A percentile compares a stretch with the other conserved stretches of the same genome.
phyloP scores from a whole-genome alignment of 2,888 invertebrate species.

The Leptopilina drosophilae region DNA sequence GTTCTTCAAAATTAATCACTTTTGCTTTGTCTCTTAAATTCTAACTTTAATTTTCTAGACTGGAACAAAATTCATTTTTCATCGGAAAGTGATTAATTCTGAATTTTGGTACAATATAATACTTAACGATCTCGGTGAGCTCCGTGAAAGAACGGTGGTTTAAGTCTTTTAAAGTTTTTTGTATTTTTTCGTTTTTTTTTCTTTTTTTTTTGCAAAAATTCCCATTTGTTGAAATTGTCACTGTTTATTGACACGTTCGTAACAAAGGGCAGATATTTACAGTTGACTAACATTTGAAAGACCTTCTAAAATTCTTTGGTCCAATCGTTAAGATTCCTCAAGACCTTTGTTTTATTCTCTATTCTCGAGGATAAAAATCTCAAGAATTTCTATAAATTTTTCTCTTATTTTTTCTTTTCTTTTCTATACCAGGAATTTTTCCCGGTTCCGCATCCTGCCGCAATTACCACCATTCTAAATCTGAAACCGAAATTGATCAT shows the following conservation, averaged over 20 bases:
- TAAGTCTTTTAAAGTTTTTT: slow-evolving; percentile 47
- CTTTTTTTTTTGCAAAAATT: slow-evolving; percentile 18
- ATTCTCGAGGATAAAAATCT: background rate
- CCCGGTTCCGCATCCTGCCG: slow-evolving; percentile 40
- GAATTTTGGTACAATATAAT: background rate
- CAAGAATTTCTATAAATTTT: slow-evolving; percentile 1
- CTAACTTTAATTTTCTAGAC: slow-evolving; percentile 2
- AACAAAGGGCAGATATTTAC: slow-evolving; percentile 35
- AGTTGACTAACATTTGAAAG: slow-evolving; percentile 34
- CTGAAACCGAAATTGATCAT: slow-evolving; percentile 30
- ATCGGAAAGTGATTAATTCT: slow-evolving; percentile 8
- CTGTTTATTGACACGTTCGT: background rate
- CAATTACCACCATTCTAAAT: background rate
- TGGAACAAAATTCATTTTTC: background rate
- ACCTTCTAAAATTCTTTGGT: slow-evolving; percentile 15
- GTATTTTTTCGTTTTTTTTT: slow-evolving; percentile 48
- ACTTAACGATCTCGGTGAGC: slow-evolving; percentile 31
- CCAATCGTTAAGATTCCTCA: slow-evolving; percentile 30
- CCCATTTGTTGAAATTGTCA: background rate
- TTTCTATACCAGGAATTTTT: background rate
- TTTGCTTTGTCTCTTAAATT: background rate
- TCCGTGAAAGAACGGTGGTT: slow-evolving; percentile 41
- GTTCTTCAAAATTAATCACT: slow-evolving; percentile 14
- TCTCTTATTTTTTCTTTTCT: background rate
- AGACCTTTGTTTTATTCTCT: background rate